Evolutionary conservation across 2,888 invertebrate genomes (phyloP).

Genomic region (Morpho helenor): DNA sequence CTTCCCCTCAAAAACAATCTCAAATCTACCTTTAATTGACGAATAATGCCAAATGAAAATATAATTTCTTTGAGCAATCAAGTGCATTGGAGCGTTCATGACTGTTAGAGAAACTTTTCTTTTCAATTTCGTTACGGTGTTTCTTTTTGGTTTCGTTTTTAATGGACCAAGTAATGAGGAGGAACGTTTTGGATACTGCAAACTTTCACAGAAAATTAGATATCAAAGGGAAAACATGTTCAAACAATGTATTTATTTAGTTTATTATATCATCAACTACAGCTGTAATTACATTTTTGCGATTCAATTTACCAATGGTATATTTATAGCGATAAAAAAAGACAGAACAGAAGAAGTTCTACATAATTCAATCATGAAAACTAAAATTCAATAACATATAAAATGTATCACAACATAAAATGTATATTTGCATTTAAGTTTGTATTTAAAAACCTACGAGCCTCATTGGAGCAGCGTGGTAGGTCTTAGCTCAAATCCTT

Average conservation of each 20-base stretch:
- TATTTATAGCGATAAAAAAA: no score
- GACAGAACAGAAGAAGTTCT: no score
- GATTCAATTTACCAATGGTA: no score
- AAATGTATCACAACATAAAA: no score
- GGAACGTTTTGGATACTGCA: slow-evolving; percentile 5
- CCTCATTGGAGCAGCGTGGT: no score
- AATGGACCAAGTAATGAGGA: slow-evolving; percentile 20
- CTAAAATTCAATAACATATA: neutral
- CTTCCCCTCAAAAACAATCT: no score
- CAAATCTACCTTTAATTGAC: neutral
- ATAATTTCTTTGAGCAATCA: slow-evolving; percentile 36
- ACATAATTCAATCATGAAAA: no score
- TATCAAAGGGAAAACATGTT: slow-evolving; percentile 16
- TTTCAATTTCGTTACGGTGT: slow-evolving; percentile 21
- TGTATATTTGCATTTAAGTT: no score
- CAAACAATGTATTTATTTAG: neutral
- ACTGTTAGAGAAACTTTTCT: slow-evolving; percentile 39
- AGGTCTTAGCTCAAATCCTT: no score
- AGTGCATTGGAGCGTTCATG: slow-evolving; percentile 54
- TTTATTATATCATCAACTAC: no score
- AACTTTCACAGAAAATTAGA: neutral
- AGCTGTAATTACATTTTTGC: no score
- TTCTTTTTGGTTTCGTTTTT: slow-evolving; percentile 18
- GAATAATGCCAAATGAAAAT: neutral
- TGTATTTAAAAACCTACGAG: no score